A percentile compares a stretch with the other conserved stretches of the same genome.
Conservation (phyloP, 2,113 vertebrate genomes). For the Ciconia boyciana region DNA sequence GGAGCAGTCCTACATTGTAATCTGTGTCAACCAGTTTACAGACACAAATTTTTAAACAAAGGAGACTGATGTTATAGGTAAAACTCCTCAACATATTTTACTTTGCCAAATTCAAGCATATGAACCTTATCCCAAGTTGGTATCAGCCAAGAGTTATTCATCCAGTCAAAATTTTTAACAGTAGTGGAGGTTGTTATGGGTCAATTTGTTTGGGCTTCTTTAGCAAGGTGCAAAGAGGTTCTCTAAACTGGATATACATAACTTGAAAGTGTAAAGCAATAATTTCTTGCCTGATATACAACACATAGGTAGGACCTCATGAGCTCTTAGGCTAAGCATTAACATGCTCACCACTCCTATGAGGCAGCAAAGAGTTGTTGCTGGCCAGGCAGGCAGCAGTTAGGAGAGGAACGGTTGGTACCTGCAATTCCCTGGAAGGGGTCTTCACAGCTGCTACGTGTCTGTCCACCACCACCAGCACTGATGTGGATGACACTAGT, state of each 20-base stretch:
- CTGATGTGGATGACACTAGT: not conserved
- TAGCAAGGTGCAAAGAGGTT: not conserved
- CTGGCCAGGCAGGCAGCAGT: not conserved
- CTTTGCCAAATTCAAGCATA: not conserved
- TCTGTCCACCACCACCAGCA: not conserved
- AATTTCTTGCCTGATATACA: not conserved
- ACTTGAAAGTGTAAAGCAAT: not conserved
- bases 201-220: not conserved
- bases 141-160: not conserved
- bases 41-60: not conserved
- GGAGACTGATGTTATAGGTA: not conserved
- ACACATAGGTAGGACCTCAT: not conserved
- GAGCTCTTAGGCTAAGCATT: not conserved
- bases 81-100: not conserved
- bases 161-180: not conserved
- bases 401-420: not conserved
- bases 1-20: not conserved
- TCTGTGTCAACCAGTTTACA: not conserved
- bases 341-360: not conserved
- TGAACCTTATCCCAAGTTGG: not conserved
- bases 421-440: not conserved
- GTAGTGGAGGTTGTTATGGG: not conserved
- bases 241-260: not conserved
- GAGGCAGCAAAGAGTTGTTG: not conserved
- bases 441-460: not conserved